Evolutionary conservation across 2,888 invertebrate species (phyloP), one percentile per base, ranked within the genome.

Genomic region (Nomada ferruginata): DNA sequence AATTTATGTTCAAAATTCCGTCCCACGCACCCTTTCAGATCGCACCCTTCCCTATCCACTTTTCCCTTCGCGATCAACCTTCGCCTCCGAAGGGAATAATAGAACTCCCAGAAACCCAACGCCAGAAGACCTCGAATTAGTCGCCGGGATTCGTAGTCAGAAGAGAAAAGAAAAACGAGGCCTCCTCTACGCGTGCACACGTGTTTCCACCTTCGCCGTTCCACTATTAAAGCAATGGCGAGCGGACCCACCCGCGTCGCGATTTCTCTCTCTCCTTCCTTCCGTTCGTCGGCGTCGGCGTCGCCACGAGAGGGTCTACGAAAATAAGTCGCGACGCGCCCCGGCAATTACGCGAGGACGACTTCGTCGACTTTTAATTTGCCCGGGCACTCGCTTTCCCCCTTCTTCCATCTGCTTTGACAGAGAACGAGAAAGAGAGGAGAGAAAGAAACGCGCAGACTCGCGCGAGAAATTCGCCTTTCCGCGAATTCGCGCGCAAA

Each of bases 361-460:
- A 87, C 82, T 79, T 78, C 76, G 83, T 76, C 78, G 85, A 87
- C 79, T 87, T 87, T 87, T 87, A 87, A 87, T 87, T 87, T 87
- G 84, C 85, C 81, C 64, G 83, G 78, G 59, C 72, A 63, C 83
- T 81, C 74, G 9, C 44, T 47, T 23, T n/a, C 60, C 20, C 26
- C 7, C 47, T 36, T 2, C 11, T 18, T 10, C 10, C 20, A 15
- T 36, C 20, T 11, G 10, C 13, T 18, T 26, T 20, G 18, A 9
- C n/a, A 15, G 20, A 7, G 26, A 9, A 7, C 5, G 9, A 13
- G n/a, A 44, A 20, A 29, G 47, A 2, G 42, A 20, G 52, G 13
- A 57, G 47, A 0, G 47, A 4, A 20, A 23, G 29, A 15, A 29
- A 68, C 52, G 61, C 60, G 23, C n/a, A 68, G 60, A 44, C 74